Conservation (phyloP, 2,113 vertebrate species). For the Bagarius yarrelli region DNA sequence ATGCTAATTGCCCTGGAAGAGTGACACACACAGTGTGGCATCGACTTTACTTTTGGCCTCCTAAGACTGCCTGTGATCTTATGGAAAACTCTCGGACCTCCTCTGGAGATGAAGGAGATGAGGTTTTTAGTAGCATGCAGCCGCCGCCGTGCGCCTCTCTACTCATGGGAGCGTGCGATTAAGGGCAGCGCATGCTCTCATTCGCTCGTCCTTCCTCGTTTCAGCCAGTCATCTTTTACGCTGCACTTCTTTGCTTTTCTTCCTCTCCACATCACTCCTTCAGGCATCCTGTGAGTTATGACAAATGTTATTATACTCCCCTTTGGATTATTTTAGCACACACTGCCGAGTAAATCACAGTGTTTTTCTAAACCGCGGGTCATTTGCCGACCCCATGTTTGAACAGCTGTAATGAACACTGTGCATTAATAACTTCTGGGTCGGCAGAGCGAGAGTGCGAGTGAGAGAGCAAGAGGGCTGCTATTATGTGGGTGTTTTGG, state of each 20-base stretch:
- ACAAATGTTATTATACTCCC: conserved; percentile 71
- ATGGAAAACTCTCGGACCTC: conserved; percentile 62
- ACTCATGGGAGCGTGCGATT: conserved; percentile 19
- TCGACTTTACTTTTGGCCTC: conserved; percentile 64
- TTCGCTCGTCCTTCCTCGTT: conserved; percentile 6
- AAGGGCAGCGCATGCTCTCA: conserved; percentile 12
- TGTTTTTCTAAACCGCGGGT: conserved; percentile 83
- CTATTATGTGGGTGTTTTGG: conserved; percentile 36
- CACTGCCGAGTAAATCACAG: conserved; percentile 72
- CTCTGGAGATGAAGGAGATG: conserved; percentile 69
- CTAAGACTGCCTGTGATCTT: conserved; percentile 65
- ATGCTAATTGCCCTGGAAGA: conserved; percentile 66
- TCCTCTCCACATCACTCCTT: conserved; percentile 1
- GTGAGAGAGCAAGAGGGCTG: conserved; percentile 29
- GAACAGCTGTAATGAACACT: conserved; percentile 81
- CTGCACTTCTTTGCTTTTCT: neutral
- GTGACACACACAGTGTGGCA: conserved; percentile 48
- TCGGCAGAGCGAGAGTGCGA: conserved; percentile 16
- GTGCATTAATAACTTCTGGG: conserved; percentile 67
- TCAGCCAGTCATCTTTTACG: conserved; percentile 20
- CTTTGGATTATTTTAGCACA: conserved; percentile 79
- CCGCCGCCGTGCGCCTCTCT: conserved; percentile 30
- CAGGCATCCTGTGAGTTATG: conserved; percentile 69
- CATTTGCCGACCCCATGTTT: conserved; percentile 82
- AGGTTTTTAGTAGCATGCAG: conserved; percentile 58